A percentile compares a stretch with the other conserved stretches of the same genome.
Evolutionary conservation across 2,113 vertebrate genomes (phyloP).

Genomic region (Menidia beryllina): DNA sequence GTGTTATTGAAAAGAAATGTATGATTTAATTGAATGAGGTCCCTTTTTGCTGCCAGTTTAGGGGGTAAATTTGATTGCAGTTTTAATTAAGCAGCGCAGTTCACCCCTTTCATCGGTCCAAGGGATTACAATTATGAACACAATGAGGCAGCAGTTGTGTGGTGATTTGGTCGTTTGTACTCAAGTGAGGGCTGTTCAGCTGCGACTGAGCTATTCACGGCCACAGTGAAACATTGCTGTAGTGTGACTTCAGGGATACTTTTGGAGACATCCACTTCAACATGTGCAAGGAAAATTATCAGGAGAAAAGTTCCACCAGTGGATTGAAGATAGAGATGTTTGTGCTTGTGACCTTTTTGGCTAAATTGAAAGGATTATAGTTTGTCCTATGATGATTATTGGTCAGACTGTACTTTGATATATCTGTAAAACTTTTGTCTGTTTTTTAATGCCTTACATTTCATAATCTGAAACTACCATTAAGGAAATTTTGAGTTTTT

Average conservation of each 20-base stretch:
- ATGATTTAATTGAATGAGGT: slow-evolving; percentile 78
- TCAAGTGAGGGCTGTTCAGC: slow-evolving; percentile 64
- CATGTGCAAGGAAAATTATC: not conserved
- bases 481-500: too few species aligned
- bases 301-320: not conserved
- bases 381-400: too few species aligned
- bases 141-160: slow-evolving; percentile 67
- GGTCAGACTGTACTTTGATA: too few species aligned
- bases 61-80: slow-evolving; percentile 80
- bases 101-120: slow-evolving; percentile 77
- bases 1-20: slow-evolving; percentile 71
- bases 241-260: slow-evolving; percentile 36
- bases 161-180: slow-evolving; percentile 73
- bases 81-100: slow-evolving; percentile 83
- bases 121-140: slow-evolving; percentile 81
- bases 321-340: too few species aligned
- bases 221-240: slow-evolving; percentile 40
- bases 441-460: too few species aligned
- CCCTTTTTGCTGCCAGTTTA: slow-evolving; percentile 74
- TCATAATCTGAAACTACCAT: too few species aligned
- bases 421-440: too few species aligned
- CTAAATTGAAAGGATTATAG: too few species aligned
- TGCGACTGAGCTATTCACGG: slow-evolving; percentile 40
- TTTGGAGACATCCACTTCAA: slow-evolving; percentile 29
- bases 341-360: too few species aligned